Conservation (phyloP, 2,113 vertebrate species). For the Trematomus loennbergii region DNA sequence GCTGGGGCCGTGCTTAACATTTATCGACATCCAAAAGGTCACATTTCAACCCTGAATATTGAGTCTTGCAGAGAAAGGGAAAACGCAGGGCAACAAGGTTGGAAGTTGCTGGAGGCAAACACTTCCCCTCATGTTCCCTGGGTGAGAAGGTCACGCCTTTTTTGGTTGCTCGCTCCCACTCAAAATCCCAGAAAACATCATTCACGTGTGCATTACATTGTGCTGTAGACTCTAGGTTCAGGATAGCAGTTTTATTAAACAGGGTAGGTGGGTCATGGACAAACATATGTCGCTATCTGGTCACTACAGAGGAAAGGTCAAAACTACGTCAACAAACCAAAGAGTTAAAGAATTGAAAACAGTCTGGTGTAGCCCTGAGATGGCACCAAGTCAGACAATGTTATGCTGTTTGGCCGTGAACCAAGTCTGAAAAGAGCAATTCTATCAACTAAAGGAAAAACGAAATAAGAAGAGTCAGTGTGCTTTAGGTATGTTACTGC, state of each 20-base stretch:
- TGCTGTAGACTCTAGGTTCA: neutral
- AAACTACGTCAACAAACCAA: neutral
- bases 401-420: neutral
- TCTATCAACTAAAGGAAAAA: neutral
- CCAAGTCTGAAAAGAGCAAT: neutral
- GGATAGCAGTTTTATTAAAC: neutral
- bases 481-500: neutral
- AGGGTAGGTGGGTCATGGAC: neutral
- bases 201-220: neutral
- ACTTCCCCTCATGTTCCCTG: constrained; percentile 4
- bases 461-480: neutral
- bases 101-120: neutral
- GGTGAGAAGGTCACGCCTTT: neutral
- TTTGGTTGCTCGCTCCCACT: neutral
- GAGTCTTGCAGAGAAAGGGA: constrained; percentile 1
- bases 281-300: neutral
- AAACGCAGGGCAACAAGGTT: neutral
- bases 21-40: constrained; percentile 60
- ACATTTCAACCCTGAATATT: constrained; percentile 20
- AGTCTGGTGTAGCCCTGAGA: no score
- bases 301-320: neutral
- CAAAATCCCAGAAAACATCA: constrained; percentile 1
- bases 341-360: no score
- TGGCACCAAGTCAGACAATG: neutral
- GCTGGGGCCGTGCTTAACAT: constrained; percentile 11